Evolutionary conservation across 1,140 invertebrate species (phyloP), one percentile per base, ranked within the genome.

Genomic region (Ceratina japonica): DNA sequence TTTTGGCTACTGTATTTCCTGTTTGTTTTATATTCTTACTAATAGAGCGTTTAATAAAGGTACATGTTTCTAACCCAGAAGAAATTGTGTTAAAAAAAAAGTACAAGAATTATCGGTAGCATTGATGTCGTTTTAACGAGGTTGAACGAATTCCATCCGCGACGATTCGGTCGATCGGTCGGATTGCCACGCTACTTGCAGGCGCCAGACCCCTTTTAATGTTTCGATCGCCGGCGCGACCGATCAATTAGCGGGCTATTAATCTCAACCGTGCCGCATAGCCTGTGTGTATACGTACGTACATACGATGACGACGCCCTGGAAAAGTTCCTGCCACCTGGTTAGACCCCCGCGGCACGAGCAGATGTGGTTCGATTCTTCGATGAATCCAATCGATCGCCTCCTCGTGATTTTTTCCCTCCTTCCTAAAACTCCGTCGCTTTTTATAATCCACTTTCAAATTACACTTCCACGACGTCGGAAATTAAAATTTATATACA

Each of bases 311-410:
- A 80, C 79, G 68, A 80, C 80, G 78, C 73, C 71, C 79, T 70
- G 84, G 85, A 89, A 82, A 87, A 89, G 79, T 86, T 86, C 37
- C 79, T 75, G 70, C 80, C 90, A 91, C 90, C 90, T 91, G 90
- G 90, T 61, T 77, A 44, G 86, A 90, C 89, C 88, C 89, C 90
- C 88, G 88, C 87, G 87, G 86, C 80, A 75, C 69, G 59, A 63
- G 83, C 84, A 86, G 84, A 86, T 86, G 84, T 69, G 59, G 37
- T 66, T 80, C 75, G 58, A 82, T 79, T 84, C 77, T 52, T 63
- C 37, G 68, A 76, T 65, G 81, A 74, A 85, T 86, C 87, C 82
- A 72, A 85, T 86, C 87, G 88, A 89, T 89, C 83, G 83, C 73
- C 51, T 2, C 5, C 66, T 37, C 63, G 37, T 75, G 76, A 68